Percentiles rank a stretch among this genome's conserved stretches.
These are phyloP conservation scores for Muntiacus muntjak DNA, from an alignment of 2,113 vertebrate species.

Conservation along the genomic window DNA sequence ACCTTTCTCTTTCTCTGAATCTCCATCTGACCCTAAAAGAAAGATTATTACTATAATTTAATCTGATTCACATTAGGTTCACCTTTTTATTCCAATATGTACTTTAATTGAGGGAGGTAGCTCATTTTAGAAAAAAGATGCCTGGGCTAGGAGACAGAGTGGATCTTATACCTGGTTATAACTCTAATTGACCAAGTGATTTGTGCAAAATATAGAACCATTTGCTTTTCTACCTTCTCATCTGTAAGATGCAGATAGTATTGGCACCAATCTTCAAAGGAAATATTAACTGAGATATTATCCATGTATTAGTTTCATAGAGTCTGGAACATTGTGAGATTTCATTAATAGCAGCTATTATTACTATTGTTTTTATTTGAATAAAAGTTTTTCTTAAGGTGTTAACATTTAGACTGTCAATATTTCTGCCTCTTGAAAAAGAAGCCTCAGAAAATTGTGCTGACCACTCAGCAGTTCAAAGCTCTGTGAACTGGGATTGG, in stretches of 20 bases:
- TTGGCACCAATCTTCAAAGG: not conserved
- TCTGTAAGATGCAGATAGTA: not conserved
- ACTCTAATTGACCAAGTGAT: not conserved
- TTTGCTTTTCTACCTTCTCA: not conserved
- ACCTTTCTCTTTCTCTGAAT: not conserved
- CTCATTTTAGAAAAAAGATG: conserved; percentile 7
- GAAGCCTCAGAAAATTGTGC: conserved; percentile 60
- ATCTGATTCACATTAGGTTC: not conserved
- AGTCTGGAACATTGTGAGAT: not conserved
- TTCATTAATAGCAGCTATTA: not conserved
- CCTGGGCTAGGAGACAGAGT: not conserved
- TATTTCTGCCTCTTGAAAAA: conserved; percentile 44
- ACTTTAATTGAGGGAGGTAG: not conserved
- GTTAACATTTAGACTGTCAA: conserved; percentile 45
- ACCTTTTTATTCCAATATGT: not conserved
- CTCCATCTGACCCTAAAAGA: not conserved
- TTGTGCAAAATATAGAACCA: not conserved
- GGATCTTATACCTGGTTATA: not conserved
- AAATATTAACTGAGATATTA: not conserved
- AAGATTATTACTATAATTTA: not conserved
- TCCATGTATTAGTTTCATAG: not conserved
- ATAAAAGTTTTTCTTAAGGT: conserved; percentile 44
- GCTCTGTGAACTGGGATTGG: conserved; percentile 63
- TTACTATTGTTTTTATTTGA: not conserved
- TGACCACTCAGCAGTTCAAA: conserved; percentile 77